Base-by-base conservation (phyloP, 2,113 vertebrate genomes). In the Catharus fuscescens region DNA sequence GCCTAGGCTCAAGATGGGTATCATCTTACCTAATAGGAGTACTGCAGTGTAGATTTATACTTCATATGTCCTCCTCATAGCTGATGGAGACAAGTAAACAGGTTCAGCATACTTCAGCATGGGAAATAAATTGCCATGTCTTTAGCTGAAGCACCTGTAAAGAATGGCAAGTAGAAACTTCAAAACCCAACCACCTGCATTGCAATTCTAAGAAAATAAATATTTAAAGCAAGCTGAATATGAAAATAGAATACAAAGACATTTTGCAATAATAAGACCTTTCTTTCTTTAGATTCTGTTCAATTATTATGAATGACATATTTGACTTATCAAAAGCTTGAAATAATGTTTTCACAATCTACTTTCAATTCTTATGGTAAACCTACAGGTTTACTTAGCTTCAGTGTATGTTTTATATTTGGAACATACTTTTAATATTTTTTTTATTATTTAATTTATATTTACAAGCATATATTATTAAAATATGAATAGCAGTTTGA, bases 341-440 rank as follows among this genome's bases (percentile, higher is more conserved):
- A 66, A 87, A 73, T 93, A 31, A 79, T 71, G 25, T 80, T 96
- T 92, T 40, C 60, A 88, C 57, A 74, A 86, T 78, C 32, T 77
- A 32, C n/a, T 96, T 96, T 70, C 42, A 91, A 64, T 96, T 93
- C 34, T 69, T 94, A 67, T 57, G 31, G 59, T 90, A 95, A 94
- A 93, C 25, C 61, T 89, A 44, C n/a, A 80, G 34, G 31, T 82
- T 40, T 93, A 38, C 57, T 96, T 95, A 87, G 26, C 20, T 91
- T 80, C 48, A 80, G 18, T 60, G 61, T 86, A 28, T 79, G n/a
- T 26, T 79, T 97, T 87, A 85, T 93, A 84, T 95, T 66, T 83
- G 48, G 96, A 96, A 87, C 15, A 64, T n/a, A 14, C 1, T 82
- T 96, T 53, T 83, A 17, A 89, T 95, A 56, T 67, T 78, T 77